These are phyloP conservation scores for Zaprionus tsacasi DNA, from an alignment of 1,140 invertebrate genomes.

Conservation along the genomic window DNA sequence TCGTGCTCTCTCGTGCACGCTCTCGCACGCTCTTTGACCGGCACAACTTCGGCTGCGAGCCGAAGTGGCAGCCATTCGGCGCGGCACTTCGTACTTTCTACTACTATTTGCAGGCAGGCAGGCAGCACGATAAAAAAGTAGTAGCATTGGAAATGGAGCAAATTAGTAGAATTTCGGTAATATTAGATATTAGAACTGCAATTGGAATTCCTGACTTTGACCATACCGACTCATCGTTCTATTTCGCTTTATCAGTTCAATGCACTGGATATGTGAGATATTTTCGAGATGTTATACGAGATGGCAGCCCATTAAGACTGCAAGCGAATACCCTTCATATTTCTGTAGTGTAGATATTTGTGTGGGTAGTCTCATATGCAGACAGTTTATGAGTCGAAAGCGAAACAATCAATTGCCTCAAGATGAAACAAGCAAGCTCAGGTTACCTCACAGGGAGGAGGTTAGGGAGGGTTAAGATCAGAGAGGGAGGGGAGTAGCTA, in stretches of 20 bases:
- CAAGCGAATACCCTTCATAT: constrained; percentile 36
- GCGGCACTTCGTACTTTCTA: constrained; percentile 13
- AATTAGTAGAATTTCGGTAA: constrained; percentile 42
- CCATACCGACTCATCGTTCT: neutral
- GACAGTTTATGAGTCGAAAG: constrained; percentile 45
- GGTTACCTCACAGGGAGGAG: constrained; percentile 36
- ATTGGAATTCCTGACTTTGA: neutral
- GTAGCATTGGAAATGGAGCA: constrained; percentile 25
- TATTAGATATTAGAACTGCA: constrained; percentile 16
- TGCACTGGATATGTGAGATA: constrained; percentile 52
- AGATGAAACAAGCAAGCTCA: constrained; percentile 54
- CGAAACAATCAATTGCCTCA: constrained; percentile 56
- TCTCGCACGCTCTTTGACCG: constrained; percentile 16
- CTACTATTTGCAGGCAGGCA: constrained; percentile 15
- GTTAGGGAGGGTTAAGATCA: neutral
- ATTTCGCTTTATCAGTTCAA: constrained; percentile 24
- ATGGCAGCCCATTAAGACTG: constrained; percentile 38
- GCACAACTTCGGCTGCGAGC: constrained; percentile 10
- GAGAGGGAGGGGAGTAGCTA: constrained; percentile 31
- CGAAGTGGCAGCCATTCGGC: constrained; percentile 9
- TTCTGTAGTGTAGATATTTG: neutral
- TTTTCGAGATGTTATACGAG: constrained; percentile 47
- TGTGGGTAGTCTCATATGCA: constrained; percentile 59
- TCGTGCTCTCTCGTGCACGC: neutral
- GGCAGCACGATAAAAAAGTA: constrained; percentile 25